Conservation (phyloP, 23 tunicate species). For the Clavelina lepadiformis region DNA sequence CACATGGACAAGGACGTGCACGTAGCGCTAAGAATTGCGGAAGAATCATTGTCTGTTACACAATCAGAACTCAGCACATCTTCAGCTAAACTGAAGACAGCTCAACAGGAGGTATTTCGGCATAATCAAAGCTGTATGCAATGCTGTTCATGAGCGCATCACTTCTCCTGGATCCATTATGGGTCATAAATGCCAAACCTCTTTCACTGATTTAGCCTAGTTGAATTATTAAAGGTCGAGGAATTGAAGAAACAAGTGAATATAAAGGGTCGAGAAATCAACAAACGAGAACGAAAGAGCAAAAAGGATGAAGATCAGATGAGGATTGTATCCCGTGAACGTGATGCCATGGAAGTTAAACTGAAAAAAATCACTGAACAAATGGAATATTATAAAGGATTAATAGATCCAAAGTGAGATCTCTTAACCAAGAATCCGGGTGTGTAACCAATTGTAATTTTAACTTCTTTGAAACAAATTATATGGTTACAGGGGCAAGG, state of each 20-base stretch:
- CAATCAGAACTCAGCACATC: constrained; percentile 49
- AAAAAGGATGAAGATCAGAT: constrained; percentile 83
- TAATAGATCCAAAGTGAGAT: constrained; percentile 49
- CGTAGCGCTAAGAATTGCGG: constrained; percentile 82
- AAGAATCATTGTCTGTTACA: constrained; percentile 62
- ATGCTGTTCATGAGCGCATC: too few species aligned
- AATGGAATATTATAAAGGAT: constrained; percentile 84
- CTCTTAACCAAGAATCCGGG: too few species aligned
- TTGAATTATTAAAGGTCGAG: constrained; percentile 71
- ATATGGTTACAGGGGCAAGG: constrained; percentile 43
- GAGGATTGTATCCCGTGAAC: constrained; percentile 76
- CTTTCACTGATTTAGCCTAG: too few species aligned
- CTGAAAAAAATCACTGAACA: constrained; percentile 79
- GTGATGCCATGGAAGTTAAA: constrained; percentile 76
- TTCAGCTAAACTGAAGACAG: constrained; percentile 42
- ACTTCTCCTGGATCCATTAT: too few species aligned
- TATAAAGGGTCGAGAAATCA: constrained; percentile 79
- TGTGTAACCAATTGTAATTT: too few species aligned
- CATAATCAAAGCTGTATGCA: too few species aligned
- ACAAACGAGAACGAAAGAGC: constrained; percentile 87
- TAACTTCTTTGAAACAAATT: constrained; percentile 32
- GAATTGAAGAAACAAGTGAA: constrained; percentile 77
- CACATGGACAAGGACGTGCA: constrained; percentile 78
- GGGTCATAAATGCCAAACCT: too few species aligned
- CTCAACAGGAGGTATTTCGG: constrained; percentile 61